These are phyloP conservation scores for Pseudobourletiella spinata DNA, from an alignment of 1,140 invertebrate species.

Conservation along the genomic window DNA sequence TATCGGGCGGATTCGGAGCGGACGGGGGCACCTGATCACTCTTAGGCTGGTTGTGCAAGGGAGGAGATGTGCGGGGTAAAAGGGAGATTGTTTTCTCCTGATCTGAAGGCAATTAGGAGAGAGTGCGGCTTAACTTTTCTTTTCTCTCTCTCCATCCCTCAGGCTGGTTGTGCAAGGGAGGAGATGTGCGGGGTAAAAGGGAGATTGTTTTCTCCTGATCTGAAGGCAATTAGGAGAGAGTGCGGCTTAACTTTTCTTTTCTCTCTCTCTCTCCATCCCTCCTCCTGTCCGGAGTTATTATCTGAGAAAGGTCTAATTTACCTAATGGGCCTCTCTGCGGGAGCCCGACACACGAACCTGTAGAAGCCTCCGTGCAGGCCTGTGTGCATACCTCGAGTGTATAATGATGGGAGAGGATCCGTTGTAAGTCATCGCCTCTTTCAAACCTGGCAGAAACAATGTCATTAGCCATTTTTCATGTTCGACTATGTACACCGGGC, in stretches of 20 bases:
- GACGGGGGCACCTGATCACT: too few species aligned
- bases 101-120: neutral
- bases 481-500: neutral
- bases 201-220: neutral
- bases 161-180: neutral
- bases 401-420: too few species aligned
- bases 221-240: conserved; percentile 6
- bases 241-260: conserved; percentile 6
- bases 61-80: neutral
- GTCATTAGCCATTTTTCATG: conserved; percentile 7
- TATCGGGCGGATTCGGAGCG: too few species aligned
- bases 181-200: too few species aligned
- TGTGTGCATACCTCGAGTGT: too few species aligned
- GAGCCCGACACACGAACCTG: too few species aligned
- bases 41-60: neutral
- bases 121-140: neutral
- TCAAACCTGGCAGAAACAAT: conserved; percentile 7
- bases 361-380: too few species aligned
- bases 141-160: neutral
- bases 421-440: conserved; percentile 2
- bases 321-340: neutral
- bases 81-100: neutral
- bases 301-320: conserved; percentile 7
- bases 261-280: neutral
- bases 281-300: neutral